Conservation (phyloP, 2,797 vertebrate species). For the Chelidonichthys spinosus region DNA sequence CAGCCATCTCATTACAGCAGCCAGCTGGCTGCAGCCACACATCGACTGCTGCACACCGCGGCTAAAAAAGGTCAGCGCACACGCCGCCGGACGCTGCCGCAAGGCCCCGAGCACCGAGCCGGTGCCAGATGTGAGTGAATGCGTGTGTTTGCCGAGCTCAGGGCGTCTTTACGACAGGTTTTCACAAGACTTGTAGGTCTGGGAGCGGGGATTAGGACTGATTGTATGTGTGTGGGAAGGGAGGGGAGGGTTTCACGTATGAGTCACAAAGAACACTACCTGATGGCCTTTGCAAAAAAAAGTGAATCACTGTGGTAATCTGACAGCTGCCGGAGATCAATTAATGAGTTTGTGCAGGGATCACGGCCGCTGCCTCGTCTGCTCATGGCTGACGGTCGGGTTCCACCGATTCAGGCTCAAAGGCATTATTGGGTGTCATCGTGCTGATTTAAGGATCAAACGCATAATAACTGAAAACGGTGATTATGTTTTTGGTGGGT, state of each 20-base stretch:
- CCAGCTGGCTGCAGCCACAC: constrained; percentile 83
- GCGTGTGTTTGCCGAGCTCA: constrained; percentile 16
- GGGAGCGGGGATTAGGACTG: constrained; percentile 40
- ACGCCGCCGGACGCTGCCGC: constrained; percentile 41
- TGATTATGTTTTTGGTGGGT: constrained; percentile 48
- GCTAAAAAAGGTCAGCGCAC: constrained; percentile 83
- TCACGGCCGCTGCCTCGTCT: constrained; percentile 21
- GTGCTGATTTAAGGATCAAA: constrained; percentile 39
- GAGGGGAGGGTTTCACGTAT: constrained; percentile 18
- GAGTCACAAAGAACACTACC: constrained; percentile 58
- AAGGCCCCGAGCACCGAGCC: neutral
- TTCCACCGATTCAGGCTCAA: constrained; percentile 37
- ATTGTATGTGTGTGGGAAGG: neutral
- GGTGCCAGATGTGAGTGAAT: neutral
- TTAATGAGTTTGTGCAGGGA: constrained; percentile 57
- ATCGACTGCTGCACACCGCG: constrained; percentile 65
- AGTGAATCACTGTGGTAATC: constrained; percentile 61
- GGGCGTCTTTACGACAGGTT: constrained; percentile 49
- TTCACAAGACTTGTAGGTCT: constrained; percentile 52
- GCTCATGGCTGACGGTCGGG: constrained; percentile 14
- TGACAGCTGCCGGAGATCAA: constrained; percentile 63
- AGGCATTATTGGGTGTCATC: constrained; percentile 35
- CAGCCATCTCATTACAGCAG: constrained; percentile 83
- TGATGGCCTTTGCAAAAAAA: constrained; percentile 43
- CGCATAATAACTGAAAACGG: constrained; percentile 34